phyloP scores from a whole-genome alignment of 2,113 vertebrate genomes.

The Sapajus apella region DNA sequence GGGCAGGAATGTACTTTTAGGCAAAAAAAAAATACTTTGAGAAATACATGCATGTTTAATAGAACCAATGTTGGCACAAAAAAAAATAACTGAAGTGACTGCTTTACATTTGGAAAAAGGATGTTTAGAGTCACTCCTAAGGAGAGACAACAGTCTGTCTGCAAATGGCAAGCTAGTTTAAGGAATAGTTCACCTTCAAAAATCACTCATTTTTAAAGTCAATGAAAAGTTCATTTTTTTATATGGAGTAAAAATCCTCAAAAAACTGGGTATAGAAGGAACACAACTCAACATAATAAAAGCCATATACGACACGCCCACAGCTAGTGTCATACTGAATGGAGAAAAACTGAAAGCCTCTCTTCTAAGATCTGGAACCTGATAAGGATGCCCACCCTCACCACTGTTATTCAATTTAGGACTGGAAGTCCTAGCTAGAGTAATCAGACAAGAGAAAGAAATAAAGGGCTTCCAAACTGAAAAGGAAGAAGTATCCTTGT shows the following conservation, averaged over 20 bases:
- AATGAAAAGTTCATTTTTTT: conserved; percentile 26
- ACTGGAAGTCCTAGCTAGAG: too few relatives aligned
- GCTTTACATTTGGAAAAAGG: conserved; percentile 63
- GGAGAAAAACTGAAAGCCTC: too few relatives aligned
- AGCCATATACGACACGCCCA: too few relatives aligned
- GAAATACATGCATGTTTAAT: conserved; percentile 73
- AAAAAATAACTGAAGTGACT: conserved; percentile 66
- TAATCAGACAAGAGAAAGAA: too few relatives aligned
- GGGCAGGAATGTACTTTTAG: conserved; percentile 77
- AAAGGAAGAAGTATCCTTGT: too few relatives aligned
- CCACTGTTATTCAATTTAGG: too few relatives aligned
- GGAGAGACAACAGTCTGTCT: conserved; percentile 14
- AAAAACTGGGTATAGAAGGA: not conserved
- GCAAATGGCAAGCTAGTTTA: conserved; percentile 32
- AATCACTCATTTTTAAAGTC: conserved; percentile 42
- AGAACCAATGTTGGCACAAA: conserved; percentile 57
- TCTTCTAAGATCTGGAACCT: too few relatives aligned
- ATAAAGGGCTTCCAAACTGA: too few relatives aligned
- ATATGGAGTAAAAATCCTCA: not conserved
- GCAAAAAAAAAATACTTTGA: conserved; percentile 65
- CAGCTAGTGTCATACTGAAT: too few relatives aligned
- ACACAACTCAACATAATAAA: too few relatives aligned
- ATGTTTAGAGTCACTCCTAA: conserved; percentile 44
- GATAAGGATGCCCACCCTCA: too few relatives aligned
- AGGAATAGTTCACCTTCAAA: conserved; percentile 65